Conservation (phyloP, 2,888 invertebrate genomes). For the Erebia ligea region DNA sequence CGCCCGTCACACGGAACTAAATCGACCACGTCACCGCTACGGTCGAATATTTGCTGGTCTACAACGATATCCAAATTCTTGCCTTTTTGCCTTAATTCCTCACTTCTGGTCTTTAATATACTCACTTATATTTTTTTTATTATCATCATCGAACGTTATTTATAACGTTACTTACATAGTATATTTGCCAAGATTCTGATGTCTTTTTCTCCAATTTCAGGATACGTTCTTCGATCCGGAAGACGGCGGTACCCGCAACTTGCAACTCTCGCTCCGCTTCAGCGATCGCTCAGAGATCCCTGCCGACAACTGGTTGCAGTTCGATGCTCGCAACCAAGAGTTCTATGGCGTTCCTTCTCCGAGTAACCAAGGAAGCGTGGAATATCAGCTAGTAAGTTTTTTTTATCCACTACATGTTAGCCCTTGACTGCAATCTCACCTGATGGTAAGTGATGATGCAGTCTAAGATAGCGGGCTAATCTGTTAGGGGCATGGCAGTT, state of each 20-base stretch:
- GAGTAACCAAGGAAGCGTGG: constrained; percentile 87
- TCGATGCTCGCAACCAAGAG: constrained; percentile 93
- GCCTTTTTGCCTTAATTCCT: not conserved
- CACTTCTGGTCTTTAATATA: not conserved
- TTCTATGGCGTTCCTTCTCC: constrained; percentile 93
- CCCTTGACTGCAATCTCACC: no score
- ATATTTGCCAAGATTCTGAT: no score
- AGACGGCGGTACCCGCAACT: constrained; percentile 88
- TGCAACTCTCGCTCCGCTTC: constrained; percentile 89
- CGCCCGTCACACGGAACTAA: constrained; percentile 92
- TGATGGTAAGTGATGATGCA: no score
- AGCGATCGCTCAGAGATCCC: constrained; percentile 87
- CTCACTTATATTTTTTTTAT: no score
- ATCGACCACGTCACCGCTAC: constrained; percentile 93
- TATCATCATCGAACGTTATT: no score
- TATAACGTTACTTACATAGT: no score
- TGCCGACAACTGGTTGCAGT: constrained; percentile 92
- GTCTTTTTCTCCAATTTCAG: constrained; percentile 56
- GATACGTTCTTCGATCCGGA: constrained; percentile 96
- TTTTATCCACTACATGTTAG: no score
- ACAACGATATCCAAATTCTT: no score
- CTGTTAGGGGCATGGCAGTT: no score
- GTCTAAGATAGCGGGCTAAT: no score
- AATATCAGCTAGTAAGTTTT: constrained; percentile 89
- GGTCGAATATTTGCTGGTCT: constrained; percentile 91